These are phyloP conservation scores for Agrochola litura DNA, from an alignment of 2,888 invertebrate species.

Conservation along the genomic window DNA sequence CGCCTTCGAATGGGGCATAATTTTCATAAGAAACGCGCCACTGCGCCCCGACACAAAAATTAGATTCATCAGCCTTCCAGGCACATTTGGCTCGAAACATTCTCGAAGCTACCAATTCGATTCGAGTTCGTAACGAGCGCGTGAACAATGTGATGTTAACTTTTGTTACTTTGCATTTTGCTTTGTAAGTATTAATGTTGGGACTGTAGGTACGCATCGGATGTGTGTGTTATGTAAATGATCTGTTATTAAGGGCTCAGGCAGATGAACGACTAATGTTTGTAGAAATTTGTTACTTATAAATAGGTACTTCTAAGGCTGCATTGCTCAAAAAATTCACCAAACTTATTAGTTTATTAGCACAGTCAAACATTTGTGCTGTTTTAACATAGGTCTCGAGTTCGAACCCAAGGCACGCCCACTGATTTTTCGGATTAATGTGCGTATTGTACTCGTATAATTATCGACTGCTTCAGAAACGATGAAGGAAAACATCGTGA, in stretches of 20 bases:
- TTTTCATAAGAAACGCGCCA: slow-evolving; percentile 88
- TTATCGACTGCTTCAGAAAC: no score
- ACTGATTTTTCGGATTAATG: no score
- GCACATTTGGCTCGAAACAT: slow-evolving; percentile 82
- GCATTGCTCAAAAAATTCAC: background rate
- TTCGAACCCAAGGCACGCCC: no score
- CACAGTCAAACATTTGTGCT: background rate
- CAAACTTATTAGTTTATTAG: background rate
- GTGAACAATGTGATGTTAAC: slow-evolving; percentile 82
- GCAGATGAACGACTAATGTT: slow-evolving; percentile 59
- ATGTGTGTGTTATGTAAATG: slow-evolving; percentile 55
- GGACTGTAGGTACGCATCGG: slow-evolving; percentile 56
- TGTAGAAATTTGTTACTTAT: background rate
- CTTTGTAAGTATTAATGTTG: slow-evolving; percentile 69
- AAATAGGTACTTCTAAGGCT: background rate
- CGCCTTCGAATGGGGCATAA: slow-evolving; percentile 88
- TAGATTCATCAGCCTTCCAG: slow-evolving; percentile 86
- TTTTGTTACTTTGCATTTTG: slow-evolving; percentile 80
- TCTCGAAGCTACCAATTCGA: slow-evolving; percentile 82
- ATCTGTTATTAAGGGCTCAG: slow-evolving; percentile 53
- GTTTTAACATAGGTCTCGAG: no score
- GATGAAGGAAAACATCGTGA: no score
- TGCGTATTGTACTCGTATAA: no score
- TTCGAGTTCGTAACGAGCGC: slow-evolving; percentile 83
- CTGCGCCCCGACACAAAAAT: slow-evolving; percentile 85